Evolutionary conservation across 1,140 invertebrate genomes (phyloP), one percentile per base, ranked within the genome.

Genomic region (Ephestia elutella): DNA sequence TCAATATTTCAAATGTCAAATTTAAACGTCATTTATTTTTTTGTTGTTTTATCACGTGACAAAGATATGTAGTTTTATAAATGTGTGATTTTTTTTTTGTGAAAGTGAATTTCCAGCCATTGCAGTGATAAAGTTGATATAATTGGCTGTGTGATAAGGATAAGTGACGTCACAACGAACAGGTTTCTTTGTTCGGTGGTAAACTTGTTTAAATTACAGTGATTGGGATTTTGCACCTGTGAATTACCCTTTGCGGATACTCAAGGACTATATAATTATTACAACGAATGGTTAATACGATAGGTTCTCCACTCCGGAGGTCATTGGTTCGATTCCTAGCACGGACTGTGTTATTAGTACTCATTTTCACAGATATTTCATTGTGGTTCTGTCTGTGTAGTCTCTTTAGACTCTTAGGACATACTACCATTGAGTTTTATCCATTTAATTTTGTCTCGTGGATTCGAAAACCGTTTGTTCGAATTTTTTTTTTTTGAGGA

Each of bases 131-230:
- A 25, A 21, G 21, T 53, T 53, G 21, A 25, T 53, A 7, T 21
- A 53, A 21, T 53, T 5, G 5, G 49, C 49, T 7, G 54, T 57
- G 59, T 66, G 55, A 53, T 53, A 53, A 53, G 50, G 57, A 70
- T 68, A 62, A 68, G 71, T 77, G 71, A 74, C 62, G 63, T 63
- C 61, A 68, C 49, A 59, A 56, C 60, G 62, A 25, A 66, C 55
- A 63, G 59, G 60, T 76, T 72, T 38, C 67, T 67, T 71, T 70
- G 71, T 73, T 68, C 18, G 18, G 54, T 55, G 54, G 30, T 38
- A 15, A 49, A 25, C 8, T 28, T 30, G 11, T 54, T 54, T 54
- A 25, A 50, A 50, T 50, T 20, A 53, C 28, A 53, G 50, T 53
- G 50, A 2, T 15, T 44, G n/a, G 2, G 38, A 44, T 44, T 44